phyloP scores from a whole-genome alignment of 1,140 invertebrate species.

The Drosophila quadrilineata region DNA sequence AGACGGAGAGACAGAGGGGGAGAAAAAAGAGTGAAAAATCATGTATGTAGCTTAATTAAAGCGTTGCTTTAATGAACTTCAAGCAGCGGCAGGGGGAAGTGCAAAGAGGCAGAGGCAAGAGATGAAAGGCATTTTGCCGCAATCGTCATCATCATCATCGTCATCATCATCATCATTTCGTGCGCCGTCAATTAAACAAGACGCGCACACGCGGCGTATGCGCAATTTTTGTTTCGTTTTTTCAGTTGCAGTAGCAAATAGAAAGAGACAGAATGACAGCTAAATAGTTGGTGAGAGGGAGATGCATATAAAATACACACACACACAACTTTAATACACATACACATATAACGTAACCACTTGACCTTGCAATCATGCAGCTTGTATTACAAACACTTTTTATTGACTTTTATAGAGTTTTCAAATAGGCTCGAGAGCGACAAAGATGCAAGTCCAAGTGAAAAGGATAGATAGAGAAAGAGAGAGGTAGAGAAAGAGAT shows the following conservation, averaged over 20 bases:
- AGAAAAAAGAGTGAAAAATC: not conserved
- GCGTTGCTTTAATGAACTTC: slow-evolving; percentile 28
- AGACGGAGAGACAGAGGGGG: slow-evolving; percentile 26
- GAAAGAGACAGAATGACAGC: too few species aligned
- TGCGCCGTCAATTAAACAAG: slow-evolving; percentile 55
- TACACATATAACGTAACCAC: slow-evolving; percentile 60
- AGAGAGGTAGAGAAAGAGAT: too few species aligned
- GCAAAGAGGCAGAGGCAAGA: too few species aligned
- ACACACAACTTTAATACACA: slow-evolving; percentile 4
- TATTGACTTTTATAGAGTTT: slow-evolving; percentile 46
- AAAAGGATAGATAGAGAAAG: too few species aligned
- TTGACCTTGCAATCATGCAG: slow-evolving; percentile 68
- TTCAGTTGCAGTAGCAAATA: slow-evolving; percentile 5
- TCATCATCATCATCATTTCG: too few species aligned
- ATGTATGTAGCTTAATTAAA: too few species aligned
- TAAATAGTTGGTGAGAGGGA: too few species aligned
- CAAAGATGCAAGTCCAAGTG: too few species aligned
- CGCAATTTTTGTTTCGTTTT: slow-evolving; percentile 23
- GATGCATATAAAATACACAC: slow-evolving; percentile 1
- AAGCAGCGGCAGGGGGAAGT: too few species aligned
- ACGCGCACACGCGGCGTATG: slow-evolving; percentile 28
- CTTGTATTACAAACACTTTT: slow-evolving; percentile 35
- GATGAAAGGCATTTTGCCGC: slow-evolving; percentile 37
- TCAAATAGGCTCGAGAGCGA: too few species aligned
- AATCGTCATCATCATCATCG: too few species aligned